A percentile compares a stretch with the other conserved stretches of the same genome.
These are phyloP conservation scores for Nicator chloris DNA, from an alignment of 2,113 vertebrate genomes.

Conservation along the genomic window DNA sequence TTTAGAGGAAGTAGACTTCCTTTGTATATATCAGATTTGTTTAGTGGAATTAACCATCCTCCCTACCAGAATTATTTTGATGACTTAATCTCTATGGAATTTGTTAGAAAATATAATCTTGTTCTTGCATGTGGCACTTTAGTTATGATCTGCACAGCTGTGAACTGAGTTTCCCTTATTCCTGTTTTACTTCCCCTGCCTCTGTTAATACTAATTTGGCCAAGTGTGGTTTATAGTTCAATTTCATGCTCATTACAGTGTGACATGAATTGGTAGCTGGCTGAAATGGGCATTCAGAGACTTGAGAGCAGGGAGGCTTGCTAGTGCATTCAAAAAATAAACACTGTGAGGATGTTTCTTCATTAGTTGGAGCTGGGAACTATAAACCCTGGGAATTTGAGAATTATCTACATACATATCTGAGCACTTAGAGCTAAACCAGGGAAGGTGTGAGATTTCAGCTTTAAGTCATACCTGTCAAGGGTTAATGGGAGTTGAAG, in stretches of 20 bases:
- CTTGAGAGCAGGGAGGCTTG: not conserved
- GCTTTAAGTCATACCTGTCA: conserved; percentile 54
- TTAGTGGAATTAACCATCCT: conserved; percentile 31
- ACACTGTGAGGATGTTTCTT: conserved; percentile 8
- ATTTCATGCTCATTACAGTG: conserved; percentile 61
- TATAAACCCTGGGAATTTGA: conserved; percentile 41
- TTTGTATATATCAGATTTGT: conserved; percentile 15
- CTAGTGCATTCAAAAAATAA: conserved; percentile 33
- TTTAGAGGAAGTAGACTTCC: not conserved
- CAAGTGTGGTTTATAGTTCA: conserved; percentile 44
- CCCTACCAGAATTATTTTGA: not conserved
- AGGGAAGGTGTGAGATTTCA: conserved; percentile 58
- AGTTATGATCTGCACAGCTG: conserved; percentile 39
- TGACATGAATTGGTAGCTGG: conserved; percentile 27
- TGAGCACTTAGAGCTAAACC: conserved; percentile 35
- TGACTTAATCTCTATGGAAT: conserved; percentile 38
- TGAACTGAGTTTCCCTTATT: not conserved
- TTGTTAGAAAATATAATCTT: conserved; percentile 38
- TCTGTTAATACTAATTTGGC: not conserved
- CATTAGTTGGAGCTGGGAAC: conserved; percentile 17
- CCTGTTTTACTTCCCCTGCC: not conserved
- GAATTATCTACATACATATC: conserved; percentile 40
- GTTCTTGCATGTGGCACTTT: not conserved
- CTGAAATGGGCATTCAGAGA: conserved; percentile 33
- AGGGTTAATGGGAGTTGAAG: conserved; percentile 54